Evolutionary conservation across 2,888 invertebrate genomes (phyloP), one percentile per base, ranked within the genome.

Genomic region (Anthophora plumipes): DNA sequence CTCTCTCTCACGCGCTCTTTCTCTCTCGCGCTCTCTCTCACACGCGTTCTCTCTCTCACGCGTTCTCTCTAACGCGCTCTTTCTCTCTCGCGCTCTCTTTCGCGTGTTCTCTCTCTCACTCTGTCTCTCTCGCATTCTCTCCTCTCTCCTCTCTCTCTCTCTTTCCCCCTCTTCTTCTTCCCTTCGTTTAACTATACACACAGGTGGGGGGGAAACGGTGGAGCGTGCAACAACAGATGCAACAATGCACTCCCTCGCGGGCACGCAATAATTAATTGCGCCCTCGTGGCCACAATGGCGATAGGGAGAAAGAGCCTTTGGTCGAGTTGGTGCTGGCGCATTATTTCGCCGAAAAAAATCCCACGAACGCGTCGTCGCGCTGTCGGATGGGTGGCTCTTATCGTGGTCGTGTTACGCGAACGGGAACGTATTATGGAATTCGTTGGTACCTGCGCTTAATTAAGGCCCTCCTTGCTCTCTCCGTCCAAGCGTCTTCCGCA

Each of bases 191-290:
- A 50, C 73, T 48, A 39, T 43, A 43, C 72, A 61, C 55, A 25
- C 70, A 22, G 14, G 11, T 52, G 14, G 63, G 74, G 63, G 57
- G 14, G 80, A 80, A 80, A 74, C 83, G 82, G 31, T 82, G 83
- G 87, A 87, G 83, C 80, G 31, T 82, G 83, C 88, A 87, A 85
- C 80, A 79, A 80, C 82, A 75, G 89, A 91, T 90, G 90, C 89
- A 91, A 91, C 90, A 90, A 91, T 89, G 89, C 87, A 78, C 83
- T 88, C 85, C 85, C 90, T 89, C 86, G 88, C 85, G 86, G 89
- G 83, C 90, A 89, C 89, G 89, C 90, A 90, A 91, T 92, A 92
- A 92, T 92, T 92, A 92, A 92, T 92, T 91, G 91, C 88, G 82
- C 84, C 89, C 90, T 88, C 85, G 89, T 89, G 61, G 89, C 88